Conservation (phyloP, 2,797 vertebrate genomes). For the Serranus cabrilla region DNA sequence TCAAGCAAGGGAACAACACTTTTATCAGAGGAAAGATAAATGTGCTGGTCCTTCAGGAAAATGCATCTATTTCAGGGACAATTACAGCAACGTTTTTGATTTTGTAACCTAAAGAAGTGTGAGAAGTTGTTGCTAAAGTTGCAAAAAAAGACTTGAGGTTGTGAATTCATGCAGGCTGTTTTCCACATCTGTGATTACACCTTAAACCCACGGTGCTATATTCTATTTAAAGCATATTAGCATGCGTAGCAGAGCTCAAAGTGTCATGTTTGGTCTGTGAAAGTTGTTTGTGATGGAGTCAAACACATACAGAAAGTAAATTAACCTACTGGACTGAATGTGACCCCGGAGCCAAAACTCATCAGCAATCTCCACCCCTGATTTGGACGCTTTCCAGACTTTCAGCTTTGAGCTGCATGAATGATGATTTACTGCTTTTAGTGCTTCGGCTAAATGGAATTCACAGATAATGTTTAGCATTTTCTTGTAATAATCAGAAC, state of each 20-base stretch:
- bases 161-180: not conserved
- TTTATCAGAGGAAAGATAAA: not conserved
- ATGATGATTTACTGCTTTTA: conserved; percentile 42
- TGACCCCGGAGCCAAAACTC: conserved; percentile 59
- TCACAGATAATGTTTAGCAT: conserved; percentile 32
- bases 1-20: conserved; percentile 25
- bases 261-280: conserved; percentile 24
- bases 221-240: conserved; percentile 3
- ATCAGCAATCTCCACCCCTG: conserved; percentile 54
- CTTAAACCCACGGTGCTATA: not conserved
- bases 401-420: conserved; percentile 49
- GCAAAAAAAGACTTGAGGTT: not conserved
- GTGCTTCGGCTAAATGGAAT: conserved; percentile 31
- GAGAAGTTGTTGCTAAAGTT: not conserved
- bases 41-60: not conserved
- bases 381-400: conserved; percentile 57
- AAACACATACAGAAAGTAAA: conserved; percentile 37
- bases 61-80: not conserved
- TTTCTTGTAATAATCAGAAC: conserved; percentile 27
- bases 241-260: not conserved
- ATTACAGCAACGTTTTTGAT: not conserved
- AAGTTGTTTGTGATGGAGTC: conserved; percentile 31
- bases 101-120: not conserved
- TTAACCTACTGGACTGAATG: conserved; percentile 61
- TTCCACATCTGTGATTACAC: not conserved